These are phyloP conservation scores for Eupithecia exiguata DNA, from an alignment of 2,888 invertebrate species.

Conservation along the genomic window DNA sequence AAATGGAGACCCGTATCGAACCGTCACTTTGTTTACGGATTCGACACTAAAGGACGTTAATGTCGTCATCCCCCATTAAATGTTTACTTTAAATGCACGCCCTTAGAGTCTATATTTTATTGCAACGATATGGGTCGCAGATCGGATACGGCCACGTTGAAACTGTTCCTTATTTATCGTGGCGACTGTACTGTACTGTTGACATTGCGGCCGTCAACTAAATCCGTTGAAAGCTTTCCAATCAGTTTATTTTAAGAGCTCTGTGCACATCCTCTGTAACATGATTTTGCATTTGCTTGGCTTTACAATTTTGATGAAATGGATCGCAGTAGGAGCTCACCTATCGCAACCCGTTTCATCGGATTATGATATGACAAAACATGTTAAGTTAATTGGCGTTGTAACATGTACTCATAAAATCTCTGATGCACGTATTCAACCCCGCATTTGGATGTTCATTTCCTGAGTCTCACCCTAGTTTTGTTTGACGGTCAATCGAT, in stretches of 20 bases:
- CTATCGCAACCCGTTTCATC: not conserved
- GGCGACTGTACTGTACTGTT: too few species aligned
- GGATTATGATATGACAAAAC: not conserved
- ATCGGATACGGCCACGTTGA: too few species aligned
- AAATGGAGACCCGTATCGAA: too few species aligned
- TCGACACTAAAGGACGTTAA: too few species aligned
- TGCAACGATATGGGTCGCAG: too few species aligned
- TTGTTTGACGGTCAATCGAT: not conserved
- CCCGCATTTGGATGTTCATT: not conserved
- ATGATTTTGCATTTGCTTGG: not conserved
- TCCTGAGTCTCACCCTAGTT: not conserved
- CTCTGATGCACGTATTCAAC: not conserved
- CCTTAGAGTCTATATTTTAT: too few species aligned
- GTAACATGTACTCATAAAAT: not conserved
- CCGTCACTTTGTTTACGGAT: too few species aligned
- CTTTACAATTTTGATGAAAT: not conserved
- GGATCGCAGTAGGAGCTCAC: not conserved
- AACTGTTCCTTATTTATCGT: too few species aligned
- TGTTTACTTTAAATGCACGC: too few species aligned
- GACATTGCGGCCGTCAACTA: too few species aligned
- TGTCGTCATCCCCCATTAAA: too few species aligned
- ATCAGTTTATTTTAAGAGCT: not conserved
- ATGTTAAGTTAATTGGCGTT: not conserved
- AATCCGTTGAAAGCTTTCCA: not conserved
- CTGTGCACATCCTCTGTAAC: not conserved